These are phyloP conservation scores for Hemitrygon akajei DNA, from an alignment of 2,797 vertebrate species.

Conservation along the genomic window DNA sequence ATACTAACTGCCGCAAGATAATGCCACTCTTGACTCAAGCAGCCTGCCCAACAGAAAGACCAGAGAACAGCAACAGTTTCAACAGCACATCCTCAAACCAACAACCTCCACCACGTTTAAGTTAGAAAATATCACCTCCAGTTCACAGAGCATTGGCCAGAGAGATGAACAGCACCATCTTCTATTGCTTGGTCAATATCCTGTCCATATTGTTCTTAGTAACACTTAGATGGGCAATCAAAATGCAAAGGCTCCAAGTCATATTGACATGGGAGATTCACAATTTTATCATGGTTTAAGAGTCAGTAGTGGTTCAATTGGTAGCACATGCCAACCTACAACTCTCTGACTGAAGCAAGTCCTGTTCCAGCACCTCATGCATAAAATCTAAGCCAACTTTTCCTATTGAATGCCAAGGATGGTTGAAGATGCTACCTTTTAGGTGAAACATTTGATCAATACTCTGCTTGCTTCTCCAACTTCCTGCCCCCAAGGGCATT, in stretches of 20 bases:
- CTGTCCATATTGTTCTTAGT: neutral
- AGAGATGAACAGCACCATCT: neutral
- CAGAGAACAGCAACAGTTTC: neutral
- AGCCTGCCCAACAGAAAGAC: neutral
- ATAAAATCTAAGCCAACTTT: neutral
- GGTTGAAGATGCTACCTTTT: neutral
- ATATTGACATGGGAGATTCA: neutral
- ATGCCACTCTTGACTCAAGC: neutral
- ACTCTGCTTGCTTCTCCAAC: no score
- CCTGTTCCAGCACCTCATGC: neutral
- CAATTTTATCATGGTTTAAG: neutral
- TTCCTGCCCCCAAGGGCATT: neutral
- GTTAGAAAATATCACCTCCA: neutral
- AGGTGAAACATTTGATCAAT: neutral
- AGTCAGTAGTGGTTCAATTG: neutral
- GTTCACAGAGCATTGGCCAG: neutral
- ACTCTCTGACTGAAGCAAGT: neutral
- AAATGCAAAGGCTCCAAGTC: neutral
- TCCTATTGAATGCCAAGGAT: neutral
- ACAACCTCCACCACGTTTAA: neutral
- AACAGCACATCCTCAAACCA: neutral
- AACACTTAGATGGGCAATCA: neutral
- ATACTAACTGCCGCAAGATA: no score
- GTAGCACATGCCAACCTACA: neutral
- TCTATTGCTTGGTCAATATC: neutral